Evolutionary conservation across 2,888 invertebrate species (phyloP), one percentile per base, ranked within the genome.

Genomic region (Nymphalis urticae): DNA sequence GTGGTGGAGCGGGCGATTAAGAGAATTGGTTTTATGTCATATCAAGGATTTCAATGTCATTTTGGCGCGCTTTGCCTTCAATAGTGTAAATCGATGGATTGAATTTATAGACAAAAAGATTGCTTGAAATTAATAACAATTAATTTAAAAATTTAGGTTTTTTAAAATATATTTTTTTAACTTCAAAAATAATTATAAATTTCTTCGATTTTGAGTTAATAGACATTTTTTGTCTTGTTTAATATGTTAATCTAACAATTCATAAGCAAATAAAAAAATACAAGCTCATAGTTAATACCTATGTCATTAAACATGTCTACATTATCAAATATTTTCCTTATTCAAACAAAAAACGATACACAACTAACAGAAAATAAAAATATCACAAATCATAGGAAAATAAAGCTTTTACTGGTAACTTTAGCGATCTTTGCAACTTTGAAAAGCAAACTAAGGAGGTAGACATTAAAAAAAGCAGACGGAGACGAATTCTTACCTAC

Each of bases 381-480:
- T 21, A 51, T 13, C 51, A 21, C 9, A 51, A 51, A 19, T 51
- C 13, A 42, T 42, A 42, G 42, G 1, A 10, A 51, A 10, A 8
- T 19, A 21, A 9, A 27, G 32, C 16, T 24, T 24, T n/a, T 17
- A 27, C 27, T 9, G 16, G 7, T 7, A 27, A 56, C 54, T 56
- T 32, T 32, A 56, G 54, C 9, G 32, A 56, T 56, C 27, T 27
- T n/a, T 6, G 54, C 19, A 42, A 42, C 10, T 58, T 58, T 13
- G 42, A 58, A 58, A 10, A 19, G 58, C 36, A 59, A 21, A 16
- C 81, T 82, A 76, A 76, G 76, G 73, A 74, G 80, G 77, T 76
- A 79, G 76, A 80, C 85, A 83, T 85, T 82, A 83, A 86, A 86
- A 86, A 86, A 85, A 85, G 84, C 85, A 82, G 82, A 82, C 83